phyloP scores from a whole-genome alignment of 2,888 invertebrate genomes.

The Palloptera scutellata region DNA sequence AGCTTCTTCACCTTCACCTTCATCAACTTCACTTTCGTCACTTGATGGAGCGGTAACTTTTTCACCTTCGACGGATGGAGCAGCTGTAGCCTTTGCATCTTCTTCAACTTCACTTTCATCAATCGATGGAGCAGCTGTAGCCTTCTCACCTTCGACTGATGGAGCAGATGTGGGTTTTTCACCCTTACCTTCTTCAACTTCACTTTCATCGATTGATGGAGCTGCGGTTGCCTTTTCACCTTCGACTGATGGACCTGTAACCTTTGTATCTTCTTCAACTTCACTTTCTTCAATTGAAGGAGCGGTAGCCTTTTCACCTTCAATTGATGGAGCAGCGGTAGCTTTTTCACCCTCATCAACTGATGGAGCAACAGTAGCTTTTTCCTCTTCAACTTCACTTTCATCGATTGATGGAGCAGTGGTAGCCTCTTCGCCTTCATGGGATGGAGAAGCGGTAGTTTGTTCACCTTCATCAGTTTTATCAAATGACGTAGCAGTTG shows the following conservation, averaged over 20 bases:
- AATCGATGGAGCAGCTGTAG: background rate
- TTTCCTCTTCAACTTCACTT: conserved; percentile 18
- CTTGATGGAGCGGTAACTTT: background rate
- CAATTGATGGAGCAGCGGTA: background rate
- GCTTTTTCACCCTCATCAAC: conserved; percentile 23
- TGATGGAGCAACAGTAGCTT: no score
- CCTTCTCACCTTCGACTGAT: background rate
- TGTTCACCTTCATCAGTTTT: background rate
- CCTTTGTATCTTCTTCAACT: conserved; percentile 19
- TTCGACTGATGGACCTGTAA: background rate
- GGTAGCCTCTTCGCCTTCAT: conserved; percentile 12
- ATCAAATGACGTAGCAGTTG: background rate
- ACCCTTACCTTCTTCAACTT: conserved; percentile 32
- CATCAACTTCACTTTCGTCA: conserved; percentile 5
- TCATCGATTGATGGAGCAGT: conserved; percentile 5
- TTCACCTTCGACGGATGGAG: conserved; percentile 14
- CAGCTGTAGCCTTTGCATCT: conserved; percentile 28
- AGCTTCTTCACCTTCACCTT: conserved; percentile 28
- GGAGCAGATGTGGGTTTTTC: background rate
- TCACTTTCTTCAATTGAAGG: no score
- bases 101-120: conserved; percentile 28
- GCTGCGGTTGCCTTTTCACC: conserved; percentile 24
- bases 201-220: conserved; percentile 19
- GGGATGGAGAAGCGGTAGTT: background rate
- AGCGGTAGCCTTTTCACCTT: conserved; percentile 12